Evolutionary conservation across 1,140 invertebrate genomes (phyloP).

Genomic region (Archivesica marissinica): DNA sequence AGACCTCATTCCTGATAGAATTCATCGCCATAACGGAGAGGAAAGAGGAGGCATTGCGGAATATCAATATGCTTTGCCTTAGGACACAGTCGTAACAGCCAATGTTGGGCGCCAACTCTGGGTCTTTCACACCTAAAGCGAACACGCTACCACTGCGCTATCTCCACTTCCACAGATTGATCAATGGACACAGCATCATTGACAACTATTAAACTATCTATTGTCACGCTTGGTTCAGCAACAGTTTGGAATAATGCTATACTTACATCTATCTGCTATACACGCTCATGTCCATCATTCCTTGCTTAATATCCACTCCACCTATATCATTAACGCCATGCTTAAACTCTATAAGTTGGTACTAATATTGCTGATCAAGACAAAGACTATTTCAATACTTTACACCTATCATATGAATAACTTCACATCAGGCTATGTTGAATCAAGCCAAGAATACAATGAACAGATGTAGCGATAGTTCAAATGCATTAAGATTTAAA

Average conservation of each 20-base stretch:
- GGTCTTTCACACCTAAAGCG: too few relatives aligned
- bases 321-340: neutral
- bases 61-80: too few relatives aligned
- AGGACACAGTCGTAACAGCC: too few relatives aligned
- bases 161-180: too few relatives aligned
- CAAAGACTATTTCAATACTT: constrained; percentile 15
- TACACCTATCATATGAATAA: constrained; percentile 9
- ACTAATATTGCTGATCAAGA: constrained; percentile 20
- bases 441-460: constrained; percentile 1
- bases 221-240: neutral
- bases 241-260: neutral
- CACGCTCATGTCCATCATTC: neutral
- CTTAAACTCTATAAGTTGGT: neutral
- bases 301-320: neutral
- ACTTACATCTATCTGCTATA: neutral
- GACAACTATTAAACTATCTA: too few relatives aligned
- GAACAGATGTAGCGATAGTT: constrained; percentile 10
- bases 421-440: constrained; percentile 9
- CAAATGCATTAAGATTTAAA: neutral
- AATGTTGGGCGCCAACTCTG: too few relatives aligned
- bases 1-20: too few relatives aligned
- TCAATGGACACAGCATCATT: too few relatives aligned
- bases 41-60: too few relatives aligned
- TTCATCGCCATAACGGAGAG: too few relatives aligned
- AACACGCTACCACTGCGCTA: too few relatives aligned